Evolutionary conservation across 2,113 vertebrate species (phyloP), one percentile per base, ranked within the genome.

Genomic region (Menura novaehollandiae): DNA sequence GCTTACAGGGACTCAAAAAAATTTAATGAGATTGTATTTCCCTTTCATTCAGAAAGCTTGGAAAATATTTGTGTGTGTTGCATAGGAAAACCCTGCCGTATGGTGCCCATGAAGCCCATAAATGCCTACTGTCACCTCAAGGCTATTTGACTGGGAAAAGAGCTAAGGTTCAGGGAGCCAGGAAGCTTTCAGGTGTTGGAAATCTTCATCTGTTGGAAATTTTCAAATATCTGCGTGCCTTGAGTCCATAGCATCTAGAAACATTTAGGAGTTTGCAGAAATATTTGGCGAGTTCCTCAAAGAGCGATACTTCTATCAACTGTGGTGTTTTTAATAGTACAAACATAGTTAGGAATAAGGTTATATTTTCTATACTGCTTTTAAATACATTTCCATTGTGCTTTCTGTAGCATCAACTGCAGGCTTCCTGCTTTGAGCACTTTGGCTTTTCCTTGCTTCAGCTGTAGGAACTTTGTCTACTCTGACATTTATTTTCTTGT

Each of bases 101-200:
- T 67, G 49, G 20, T 88, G 58, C 21, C 80, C 6, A 7, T 56
- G 23, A 51, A 63, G 35, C 46, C 28, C 4, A 1, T 44, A 43
- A 49, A 21, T 77, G 28, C n/a, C 6, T 64, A 0, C 0, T 4
- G n/a, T 46, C n/a, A 20, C 26, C 10, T 55, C 43, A 46, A 49
- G 33, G 22, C 32, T 49, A 0, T 71, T 80, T 77, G 5, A 28
- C 5, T 66, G 56, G 24, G 56, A 53, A 32, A 47, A 74, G 15
- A 13, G 35, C 37, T 41, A 6, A 47, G 41, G 15, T 32, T 66
- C 37, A 43, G 15, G 37, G 18, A 77, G 8, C n/a, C 27, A 35
- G 51, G 43, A 14, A 77, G 7, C 15, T 84, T 84, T 52, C 9
- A 5, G 35, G 6, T 37, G 18, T 7, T 37, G 52, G 26, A n/a